phyloP scores from a whole-genome alignment of 2,888 invertebrate genomes.

The Smittia sp. region DNA sequence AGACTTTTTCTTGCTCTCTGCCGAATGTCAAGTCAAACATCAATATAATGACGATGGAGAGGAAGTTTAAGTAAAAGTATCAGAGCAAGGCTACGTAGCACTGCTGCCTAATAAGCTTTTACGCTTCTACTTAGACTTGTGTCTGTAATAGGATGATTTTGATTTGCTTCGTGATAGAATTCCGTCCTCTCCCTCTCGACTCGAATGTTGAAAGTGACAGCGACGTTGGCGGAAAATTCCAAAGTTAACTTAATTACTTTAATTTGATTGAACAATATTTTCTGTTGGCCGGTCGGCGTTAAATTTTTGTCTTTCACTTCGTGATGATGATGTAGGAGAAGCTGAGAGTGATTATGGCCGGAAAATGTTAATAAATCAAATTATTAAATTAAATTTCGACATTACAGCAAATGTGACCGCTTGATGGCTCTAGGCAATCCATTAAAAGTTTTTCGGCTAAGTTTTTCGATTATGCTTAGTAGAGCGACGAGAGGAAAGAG shows the following conservation, averaged over 20 bases:
- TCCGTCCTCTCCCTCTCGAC: too few relatives aligned
- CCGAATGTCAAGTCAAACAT: not conserved
- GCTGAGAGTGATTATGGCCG: slow-evolving; percentile 14
- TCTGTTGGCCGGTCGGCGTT: not conserved
- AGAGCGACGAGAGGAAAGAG: too few relatives aligned
- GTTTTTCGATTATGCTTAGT: slow-evolving; percentile 22
- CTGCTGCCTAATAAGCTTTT: slow-evolving; percentile 3
- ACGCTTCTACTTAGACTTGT: not conserved
- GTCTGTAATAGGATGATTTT: too few relatives aligned
- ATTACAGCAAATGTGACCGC: slow-evolving; percentile 27
- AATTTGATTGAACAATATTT: slow-evolving; percentile 21
- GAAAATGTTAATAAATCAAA: not conserved
- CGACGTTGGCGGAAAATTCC: not conserved
- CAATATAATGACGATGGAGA: not conserved
- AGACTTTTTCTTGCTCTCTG: not conserved
- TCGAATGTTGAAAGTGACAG: too few relatives aligned
- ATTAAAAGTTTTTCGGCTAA: slow-evolving; percentile 14
- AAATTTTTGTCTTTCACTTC: too few relatives aligned
- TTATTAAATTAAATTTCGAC: slow-evolving; percentile 16
- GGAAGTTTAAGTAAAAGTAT: not conserved
- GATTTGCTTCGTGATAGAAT: too few relatives aligned
- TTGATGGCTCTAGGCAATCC: slow-evolving; percentile 7
- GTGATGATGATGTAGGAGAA: not conserved
- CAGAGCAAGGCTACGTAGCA: not conserved
- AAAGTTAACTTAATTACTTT: not conserved